These are phyloP conservation scores for Drosophila parthenogenetica DNA, from an alignment of 2,888 invertebrate species.

Conservation along the genomic window DNA sequence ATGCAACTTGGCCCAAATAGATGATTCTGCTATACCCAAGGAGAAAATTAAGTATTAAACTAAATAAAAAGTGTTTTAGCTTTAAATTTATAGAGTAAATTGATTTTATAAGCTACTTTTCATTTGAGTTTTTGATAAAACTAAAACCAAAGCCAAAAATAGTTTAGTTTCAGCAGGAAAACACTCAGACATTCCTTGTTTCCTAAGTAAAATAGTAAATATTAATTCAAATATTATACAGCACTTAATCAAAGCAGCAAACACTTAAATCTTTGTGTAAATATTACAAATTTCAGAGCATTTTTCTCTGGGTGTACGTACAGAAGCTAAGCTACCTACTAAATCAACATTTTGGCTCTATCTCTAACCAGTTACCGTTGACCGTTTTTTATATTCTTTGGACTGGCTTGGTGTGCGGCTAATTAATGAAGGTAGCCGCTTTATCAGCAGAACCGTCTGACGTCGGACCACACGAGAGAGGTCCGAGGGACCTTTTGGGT, in stretches of 20 bases:
- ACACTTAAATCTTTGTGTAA: neutral
- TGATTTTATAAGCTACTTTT: too few species aligned
- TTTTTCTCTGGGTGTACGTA: neutral
- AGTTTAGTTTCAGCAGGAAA: too few species aligned
- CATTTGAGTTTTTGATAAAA: too few species aligned
- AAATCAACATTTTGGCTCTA: constrained; percentile 7
- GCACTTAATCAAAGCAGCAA: neutral
- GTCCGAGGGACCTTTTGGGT: neutral
- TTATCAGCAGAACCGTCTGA: constrained; percentile 47
- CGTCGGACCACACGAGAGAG: constrained; percentile 63
- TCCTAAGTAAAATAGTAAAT: too few species aligned
- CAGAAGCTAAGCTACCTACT: constrained; percentile 4
- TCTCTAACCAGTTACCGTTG: constrained; percentile 18
- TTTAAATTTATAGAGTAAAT: too few species aligned
- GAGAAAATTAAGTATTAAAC: neutral
- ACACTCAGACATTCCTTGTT: too few species aligned
- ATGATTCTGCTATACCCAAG: neutral
- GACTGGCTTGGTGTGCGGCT: constrained; percentile 54
- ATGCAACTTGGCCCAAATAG: neutral
- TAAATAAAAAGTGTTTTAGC: neutral
- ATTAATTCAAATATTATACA: neutral
- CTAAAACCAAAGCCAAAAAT: too few species aligned
- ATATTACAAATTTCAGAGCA: neutral
- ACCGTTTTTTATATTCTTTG: neutral
- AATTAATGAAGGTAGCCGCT: constrained; percentile 77